A percentile compares a stretch with the other conserved stretches of the same genome.
phyloP scores from a whole-genome alignment of 2,888 invertebrate species.

The Nemotelus pantherinus region DNA sequence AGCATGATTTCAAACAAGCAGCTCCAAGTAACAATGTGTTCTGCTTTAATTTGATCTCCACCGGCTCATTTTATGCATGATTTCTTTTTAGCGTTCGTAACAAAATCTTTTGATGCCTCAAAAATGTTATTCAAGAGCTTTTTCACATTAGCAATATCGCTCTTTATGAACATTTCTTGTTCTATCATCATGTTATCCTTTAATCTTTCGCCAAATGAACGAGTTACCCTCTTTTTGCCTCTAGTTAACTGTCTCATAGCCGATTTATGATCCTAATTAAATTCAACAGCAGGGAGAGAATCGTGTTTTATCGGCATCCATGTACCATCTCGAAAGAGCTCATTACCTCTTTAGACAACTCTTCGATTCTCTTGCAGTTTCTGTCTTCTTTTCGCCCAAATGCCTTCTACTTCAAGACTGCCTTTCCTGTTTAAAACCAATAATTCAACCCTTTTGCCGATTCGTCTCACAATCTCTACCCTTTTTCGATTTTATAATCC shows the following conservation, averaged over 20 bases:
- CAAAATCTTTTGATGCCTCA: too few relatives aligned
- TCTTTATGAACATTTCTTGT: conserved; percentile 21
- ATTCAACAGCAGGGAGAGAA: conserved; percentile 48
- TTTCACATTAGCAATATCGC: neutral
- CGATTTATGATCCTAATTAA: conserved; percentile 52
- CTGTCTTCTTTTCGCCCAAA: too few relatives aligned
- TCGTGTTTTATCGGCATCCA: conserved; percentile 49
- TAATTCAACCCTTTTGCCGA: too few relatives aligned
- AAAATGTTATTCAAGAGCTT: too few relatives aligned
- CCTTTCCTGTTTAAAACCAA: too few relatives aligned
- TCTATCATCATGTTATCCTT: conserved; percentile 35
- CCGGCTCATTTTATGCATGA: too few relatives aligned
- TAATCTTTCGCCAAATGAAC: conserved; percentile 23
- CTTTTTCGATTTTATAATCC: conserved; percentile 30
- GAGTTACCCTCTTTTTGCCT: conserved; percentile 24
- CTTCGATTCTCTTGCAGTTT: conserved; percentile 13
- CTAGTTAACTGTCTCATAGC: conserved; percentile 45
- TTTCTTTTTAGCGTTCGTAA: too few relatives aligned
- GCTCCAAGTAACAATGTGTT: too few relatives aligned
- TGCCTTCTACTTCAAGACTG: too few relatives aligned
- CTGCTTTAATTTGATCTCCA: too few relatives aligned
- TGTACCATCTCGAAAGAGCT: conserved; percentile 26
- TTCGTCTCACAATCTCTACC: neutral
- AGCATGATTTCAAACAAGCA: too few relatives aligned
- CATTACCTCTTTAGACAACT: neutral